Conservation (phyloP, 1,140 invertebrate species). For the Eufriesea mexicana region DNA sequence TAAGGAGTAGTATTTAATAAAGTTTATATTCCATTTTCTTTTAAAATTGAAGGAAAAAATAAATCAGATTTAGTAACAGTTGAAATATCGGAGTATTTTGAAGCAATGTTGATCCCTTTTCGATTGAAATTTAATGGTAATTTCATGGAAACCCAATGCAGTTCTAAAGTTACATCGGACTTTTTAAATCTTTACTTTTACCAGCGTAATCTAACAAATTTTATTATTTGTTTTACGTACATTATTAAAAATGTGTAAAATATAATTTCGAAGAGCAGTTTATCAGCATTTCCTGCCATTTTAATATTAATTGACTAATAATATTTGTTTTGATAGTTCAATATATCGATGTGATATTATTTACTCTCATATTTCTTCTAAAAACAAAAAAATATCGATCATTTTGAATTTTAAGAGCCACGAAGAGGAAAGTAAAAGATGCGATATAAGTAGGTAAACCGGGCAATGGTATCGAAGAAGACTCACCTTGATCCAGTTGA, state of each 20-base stretch:
- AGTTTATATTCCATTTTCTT: not conserved
- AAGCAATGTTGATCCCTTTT: not conserved
- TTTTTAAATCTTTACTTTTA: not conserved
- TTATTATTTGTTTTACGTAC: not conserved
- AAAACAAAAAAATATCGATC: not conserved
- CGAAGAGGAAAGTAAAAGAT: not conserved
- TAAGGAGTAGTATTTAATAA: not conserved
- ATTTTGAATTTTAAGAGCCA: not conserved
- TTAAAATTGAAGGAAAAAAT: not conserved
- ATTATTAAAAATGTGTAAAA: too few relatives aligned
- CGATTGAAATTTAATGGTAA: conserved; percentile 36
- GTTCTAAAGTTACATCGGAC: not conserved
- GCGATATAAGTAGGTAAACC: conserved; percentile 39
- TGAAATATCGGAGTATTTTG: not conserved
- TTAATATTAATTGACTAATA: not conserved
- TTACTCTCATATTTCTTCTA: not conserved
- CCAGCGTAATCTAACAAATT: not conserved
- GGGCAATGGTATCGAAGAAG: conserved; percentile 29
- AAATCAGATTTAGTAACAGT: too few relatives aligned
- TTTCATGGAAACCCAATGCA: conserved; percentile 16
- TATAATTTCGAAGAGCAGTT: not conserved
- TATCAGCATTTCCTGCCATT: not conserved
- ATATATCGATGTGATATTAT: not conserved
- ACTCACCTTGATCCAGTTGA: conserved; percentile 77
- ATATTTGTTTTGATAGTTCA: not conserved